A percentile compares a stretch with the other conserved stretches of the same genome.
Evolutionary conservation across 2,888 invertebrate genomes (phyloP).

Genomic region (Melipona bicolor): DNA sequence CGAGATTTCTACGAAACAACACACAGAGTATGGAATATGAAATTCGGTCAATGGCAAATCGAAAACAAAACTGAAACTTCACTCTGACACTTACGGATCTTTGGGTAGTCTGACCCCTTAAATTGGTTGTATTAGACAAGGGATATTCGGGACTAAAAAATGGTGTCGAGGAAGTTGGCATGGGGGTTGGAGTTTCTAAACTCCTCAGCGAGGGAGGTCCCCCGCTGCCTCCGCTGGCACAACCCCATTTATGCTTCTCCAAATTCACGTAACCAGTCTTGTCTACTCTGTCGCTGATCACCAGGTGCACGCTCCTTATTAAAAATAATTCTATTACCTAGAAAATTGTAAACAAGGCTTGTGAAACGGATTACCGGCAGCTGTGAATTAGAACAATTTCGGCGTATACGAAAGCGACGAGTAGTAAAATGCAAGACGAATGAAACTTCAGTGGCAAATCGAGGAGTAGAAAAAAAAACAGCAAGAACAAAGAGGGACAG

Average conservation of each 20-base stretch:
- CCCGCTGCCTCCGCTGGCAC: conserved; percentile 82
- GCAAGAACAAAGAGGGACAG: neutral
- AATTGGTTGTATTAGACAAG: conserved; percentile 81
- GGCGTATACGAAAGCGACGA: neutral
- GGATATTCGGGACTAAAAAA: conserved; percentile 81
- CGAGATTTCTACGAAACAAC: conserved; percentile 85
- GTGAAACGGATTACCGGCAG: neutral
- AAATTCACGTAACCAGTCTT: conserved; percentile 74
- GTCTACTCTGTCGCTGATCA: conserved; percentile 85
- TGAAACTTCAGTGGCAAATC: neutral
- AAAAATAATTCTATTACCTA: conserved; percentile 88
- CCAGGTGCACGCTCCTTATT: conserved; percentile 87
- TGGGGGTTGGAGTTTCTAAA: conserved; percentile 80
- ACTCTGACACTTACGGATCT: conserved; percentile 78
- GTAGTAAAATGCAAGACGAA: neutral
- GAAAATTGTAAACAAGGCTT: conserved; percentile 20
- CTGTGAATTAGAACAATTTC: neutral
- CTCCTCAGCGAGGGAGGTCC: conserved; percentile 83
- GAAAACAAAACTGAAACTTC: neutral
- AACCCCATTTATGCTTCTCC: conserved; percentile 80
- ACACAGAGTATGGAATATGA: neutral
- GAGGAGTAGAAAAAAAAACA: neutral
- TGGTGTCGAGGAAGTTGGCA: conserved; percentile 79
- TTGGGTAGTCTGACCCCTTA: conserved; percentile 81
- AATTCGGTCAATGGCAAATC: neutral